Conservation (phyloP, 2,113 vertebrate genomes). For the Halcyon malimbica region DNA sequence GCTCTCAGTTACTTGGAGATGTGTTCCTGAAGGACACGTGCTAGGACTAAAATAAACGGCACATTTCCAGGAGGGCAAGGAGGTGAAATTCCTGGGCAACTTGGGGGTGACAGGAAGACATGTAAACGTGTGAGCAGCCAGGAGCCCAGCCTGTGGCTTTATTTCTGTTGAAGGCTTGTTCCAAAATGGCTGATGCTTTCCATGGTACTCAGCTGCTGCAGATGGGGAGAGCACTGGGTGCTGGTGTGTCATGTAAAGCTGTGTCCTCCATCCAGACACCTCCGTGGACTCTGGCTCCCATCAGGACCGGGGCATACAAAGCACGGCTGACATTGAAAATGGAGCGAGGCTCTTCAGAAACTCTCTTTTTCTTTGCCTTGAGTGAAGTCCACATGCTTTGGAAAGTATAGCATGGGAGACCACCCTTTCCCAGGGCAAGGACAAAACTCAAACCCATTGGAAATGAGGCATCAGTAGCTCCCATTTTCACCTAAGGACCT, state of each 20-base stretch:
- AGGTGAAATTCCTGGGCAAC: not conserved
- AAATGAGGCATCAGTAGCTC: not conserved
- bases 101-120: not conserved
- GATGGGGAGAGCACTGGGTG: fast-evolving
- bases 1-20: not conserved
- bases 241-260: not conserved
- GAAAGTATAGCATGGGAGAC: not conserved
- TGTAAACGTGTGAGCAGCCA: not conserved
- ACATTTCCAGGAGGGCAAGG: not conserved
- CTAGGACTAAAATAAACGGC: not conserved
- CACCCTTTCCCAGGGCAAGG: not conserved
- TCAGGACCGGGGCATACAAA: not conserved
- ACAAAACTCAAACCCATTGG: not conserved
- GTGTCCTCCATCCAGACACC: not conserved
- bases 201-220: not conserved
- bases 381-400: not conserved
- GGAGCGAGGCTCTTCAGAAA: not conserved
- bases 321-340: not conserved
- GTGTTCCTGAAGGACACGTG: not conserved
- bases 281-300: not conserved
- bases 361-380: not conserved
- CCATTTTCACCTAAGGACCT: not conserved
- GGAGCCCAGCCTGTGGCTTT: not conserved
- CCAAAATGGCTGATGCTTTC: not conserved
- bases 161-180: not conserved